Evolutionary conservation across 2,797 vertebrate species (phyloP).

Genomic region (Neomorphus geoffroyi): DNA sequence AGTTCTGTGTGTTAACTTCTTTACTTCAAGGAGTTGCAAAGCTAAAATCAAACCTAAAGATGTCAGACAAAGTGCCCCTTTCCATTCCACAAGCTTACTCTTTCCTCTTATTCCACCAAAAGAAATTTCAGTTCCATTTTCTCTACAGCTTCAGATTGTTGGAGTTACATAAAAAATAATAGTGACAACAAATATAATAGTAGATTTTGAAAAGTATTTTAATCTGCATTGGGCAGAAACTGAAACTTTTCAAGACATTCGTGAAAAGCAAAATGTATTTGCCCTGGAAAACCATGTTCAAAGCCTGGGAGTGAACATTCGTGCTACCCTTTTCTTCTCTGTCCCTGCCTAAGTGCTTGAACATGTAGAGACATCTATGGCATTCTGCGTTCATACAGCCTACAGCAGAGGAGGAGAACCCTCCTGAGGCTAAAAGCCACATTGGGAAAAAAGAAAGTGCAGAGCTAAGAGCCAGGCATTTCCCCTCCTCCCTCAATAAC

Average conservation of each 20-base stretch:
- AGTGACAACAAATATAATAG: neutral
- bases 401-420: neutral
- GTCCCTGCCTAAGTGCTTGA: neutral
- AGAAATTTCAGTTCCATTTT: neutral
- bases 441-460: neutral
- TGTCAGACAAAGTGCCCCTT: accelerated
- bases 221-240: neutral
- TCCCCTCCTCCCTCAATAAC: neutral
- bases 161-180: neutral
- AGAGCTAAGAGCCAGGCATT: accelerated
- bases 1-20: neutral
- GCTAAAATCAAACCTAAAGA: neutral
- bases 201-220: neutral
- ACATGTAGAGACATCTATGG: neutral
- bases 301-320: neutral
- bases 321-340: neutral
- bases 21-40: neutral
- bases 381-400: neutral
- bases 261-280: neutral
- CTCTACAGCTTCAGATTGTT: neutral
- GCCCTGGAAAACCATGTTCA: neutral
- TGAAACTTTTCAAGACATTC: neutral
- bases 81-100: neutral
- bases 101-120: neutral
- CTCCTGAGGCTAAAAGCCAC: neutral